Conservation (phyloP, 2,113 vertebrate genomes). For the Cololabis saira region DNA sequence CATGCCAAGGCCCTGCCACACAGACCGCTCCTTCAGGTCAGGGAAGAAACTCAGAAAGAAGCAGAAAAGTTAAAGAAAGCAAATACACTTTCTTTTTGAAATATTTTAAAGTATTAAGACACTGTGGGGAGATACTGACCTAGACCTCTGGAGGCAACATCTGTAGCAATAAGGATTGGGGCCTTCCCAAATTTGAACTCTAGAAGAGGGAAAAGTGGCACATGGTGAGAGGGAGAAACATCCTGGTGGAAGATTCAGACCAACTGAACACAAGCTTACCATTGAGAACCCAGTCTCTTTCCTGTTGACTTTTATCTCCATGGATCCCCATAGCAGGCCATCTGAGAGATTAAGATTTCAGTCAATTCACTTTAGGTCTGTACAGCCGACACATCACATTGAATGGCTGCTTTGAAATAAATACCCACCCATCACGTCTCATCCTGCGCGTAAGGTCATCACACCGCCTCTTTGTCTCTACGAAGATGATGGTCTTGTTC, state of each 20-base stretch:
- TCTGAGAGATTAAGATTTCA: constrained; percentile 4
- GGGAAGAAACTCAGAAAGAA: constrained; percentile 97
- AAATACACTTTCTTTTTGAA: constrained; percentile 92
- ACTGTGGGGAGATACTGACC: constrained; percentile 88
- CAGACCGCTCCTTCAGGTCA: constrained; percentile 98
- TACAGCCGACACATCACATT: background rate
- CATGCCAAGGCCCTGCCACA: constrained; percentile 99
- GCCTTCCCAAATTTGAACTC: constrained; percentile 98
- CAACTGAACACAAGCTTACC: constrained; percentile 78
- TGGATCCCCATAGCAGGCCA: constrained; percentile 99
- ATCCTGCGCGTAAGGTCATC: constrained; percentile 98
- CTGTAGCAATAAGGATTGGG: constrained; percentile 98
- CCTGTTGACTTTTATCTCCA: constrained; percentile 99
- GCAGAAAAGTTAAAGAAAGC: constrained; percentile 99
- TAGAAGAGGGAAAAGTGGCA: constrained; percentile 56
- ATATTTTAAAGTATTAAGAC: constrained; percentile 29
- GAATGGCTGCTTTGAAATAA: background rate
- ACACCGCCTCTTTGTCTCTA: constrained; percentile 96
- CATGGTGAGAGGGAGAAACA: background rate
- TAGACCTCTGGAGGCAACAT: constrained; percentile 98
- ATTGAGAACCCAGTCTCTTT: constrained; percentile 99
- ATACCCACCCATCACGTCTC: constrained; percentile 93
- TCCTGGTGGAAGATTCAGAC: no score
- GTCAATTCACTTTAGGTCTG: background rate
- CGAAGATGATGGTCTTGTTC: constrained; percentile 99